Base-by-base conservation (phyloP, 92 coral and sea anemone genomes). In the Metridium senile region DNA sequence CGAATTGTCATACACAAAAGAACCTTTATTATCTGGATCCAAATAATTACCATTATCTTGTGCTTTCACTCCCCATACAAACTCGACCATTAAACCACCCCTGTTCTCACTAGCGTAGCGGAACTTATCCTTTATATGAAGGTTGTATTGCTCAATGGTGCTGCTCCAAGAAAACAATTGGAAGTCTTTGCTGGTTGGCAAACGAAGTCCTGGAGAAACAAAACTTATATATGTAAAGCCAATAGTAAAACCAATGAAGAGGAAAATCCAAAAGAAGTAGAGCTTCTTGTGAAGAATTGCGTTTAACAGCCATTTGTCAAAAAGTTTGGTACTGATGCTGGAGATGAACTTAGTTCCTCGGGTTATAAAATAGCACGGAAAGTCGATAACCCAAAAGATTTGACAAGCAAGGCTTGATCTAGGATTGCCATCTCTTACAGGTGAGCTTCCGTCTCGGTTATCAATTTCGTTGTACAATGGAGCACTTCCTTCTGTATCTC, bases 131-230 rank as follows among this genome's bases (percentile, higher is more conserved):
- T 92, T 92, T 79, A 89, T 87, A n/a, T 87, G 72, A 45, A 95
- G 76, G 61, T 83, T 68, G 64, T 87, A 95, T 57, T 85, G 91
- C 76, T 95, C 99, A 72, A 95, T 81, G 19, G 79, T 70, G 70
- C 94, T 97, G 19, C 97, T 93, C 2, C 89, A 70, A 1, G 90
- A 66, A 75, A 95, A 95, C 2, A 92, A 77, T 73, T 95, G 99
- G 68, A 95, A 95, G 20, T 89, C 99, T n/a, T 80, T 62, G 56
- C 84, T 87, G 16, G 45, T 82, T 58, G 99, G 99, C 61, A 87
- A 63, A 59, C 72, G 70, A 49, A 95, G 79, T 17, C 88, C 84
- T 4, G 99, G 99, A 65, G 77, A 76, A 2, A 87, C 93, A n/a
- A 87, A 82, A 33, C 66, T 81, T 1, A 93, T 94, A 29, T 91